Conservation (phyloP, 2,113 vertebrate species). For the Ptilonorhynchus violaceus region DNA sequence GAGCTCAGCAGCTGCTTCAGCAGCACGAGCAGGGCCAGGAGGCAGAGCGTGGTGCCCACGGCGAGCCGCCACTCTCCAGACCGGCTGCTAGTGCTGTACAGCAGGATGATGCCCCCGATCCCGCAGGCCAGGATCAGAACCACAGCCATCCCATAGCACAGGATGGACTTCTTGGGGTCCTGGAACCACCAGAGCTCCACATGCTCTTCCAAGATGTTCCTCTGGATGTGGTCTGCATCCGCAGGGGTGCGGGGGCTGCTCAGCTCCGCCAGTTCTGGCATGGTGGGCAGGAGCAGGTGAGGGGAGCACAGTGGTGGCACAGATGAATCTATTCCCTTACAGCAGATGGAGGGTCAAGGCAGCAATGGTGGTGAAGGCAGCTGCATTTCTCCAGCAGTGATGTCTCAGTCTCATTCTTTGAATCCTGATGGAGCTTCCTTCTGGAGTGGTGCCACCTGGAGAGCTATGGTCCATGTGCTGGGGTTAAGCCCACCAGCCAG, state of each 20-base stretch:
- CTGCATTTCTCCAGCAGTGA: background rate
- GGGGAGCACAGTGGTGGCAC: background rate
- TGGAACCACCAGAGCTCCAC: conserved; percentile 98
- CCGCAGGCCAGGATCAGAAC: conserved; percentile 88
- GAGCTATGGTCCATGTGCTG: background rate
- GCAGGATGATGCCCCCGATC: conserved; percentile 85
- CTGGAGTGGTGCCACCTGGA: background rate
- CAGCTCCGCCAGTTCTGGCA: conserved; percentile 82
- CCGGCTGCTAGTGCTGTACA: conserved; percentile 92
- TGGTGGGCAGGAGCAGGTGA: background rate
- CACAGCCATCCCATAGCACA: conserved; percentile 89
- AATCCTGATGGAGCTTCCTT: background rate
- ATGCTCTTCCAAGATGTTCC: conserved; percentile 89
- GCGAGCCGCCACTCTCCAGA: conserved; percentile 94
- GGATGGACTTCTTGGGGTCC: conserved; percentile 86
- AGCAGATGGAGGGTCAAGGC: background rate
- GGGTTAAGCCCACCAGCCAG: background rate
- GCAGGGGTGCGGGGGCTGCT: conserved; percentile 61
- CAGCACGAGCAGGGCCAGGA: conserved; percentile 89
- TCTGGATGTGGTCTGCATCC: conserved; percentile 76
- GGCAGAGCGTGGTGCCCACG: conserved; percentile 86
- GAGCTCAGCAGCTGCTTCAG: conserved; percentile 97
- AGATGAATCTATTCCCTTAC: background rate
- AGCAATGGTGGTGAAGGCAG: background rate
- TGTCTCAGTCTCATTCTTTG: background rate